These are phyloP conservation scores for Aegotheles bennettii DNA, from an alignment of 2,113 vertebrate genomes.

Conservation along the genomic window DNA sequence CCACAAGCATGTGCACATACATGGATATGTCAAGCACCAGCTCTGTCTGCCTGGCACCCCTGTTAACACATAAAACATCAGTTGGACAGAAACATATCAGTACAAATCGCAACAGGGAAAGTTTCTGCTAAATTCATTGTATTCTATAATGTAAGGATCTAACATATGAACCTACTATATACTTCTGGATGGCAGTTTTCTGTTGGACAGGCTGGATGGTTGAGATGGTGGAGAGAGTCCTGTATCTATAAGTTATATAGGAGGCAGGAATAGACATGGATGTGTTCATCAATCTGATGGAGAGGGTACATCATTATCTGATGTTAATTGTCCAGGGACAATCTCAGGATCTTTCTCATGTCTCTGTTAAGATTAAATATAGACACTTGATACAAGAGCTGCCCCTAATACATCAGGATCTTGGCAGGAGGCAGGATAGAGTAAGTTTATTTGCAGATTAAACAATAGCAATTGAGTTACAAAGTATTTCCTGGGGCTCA, in stretches of 20 bases:
- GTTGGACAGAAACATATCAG: neutral
- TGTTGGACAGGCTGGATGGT: neutral
- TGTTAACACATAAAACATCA: neutral
- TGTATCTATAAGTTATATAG: neutral
- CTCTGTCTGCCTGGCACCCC: rapidly evolving
- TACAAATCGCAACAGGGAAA: neutral
- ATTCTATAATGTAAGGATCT: neutral
- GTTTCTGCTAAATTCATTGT: neutral
- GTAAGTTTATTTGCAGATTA: conserved; percentile 1
- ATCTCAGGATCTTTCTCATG: neutral
- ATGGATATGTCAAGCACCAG: rapidly evolving
- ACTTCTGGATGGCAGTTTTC: neutral
- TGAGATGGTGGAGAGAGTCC: neutral
- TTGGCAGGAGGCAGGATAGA: neutral
- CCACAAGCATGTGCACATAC: rapidly evolving
- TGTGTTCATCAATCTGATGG: rapidly evolving
- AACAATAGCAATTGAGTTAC: conserved; percentile 12
- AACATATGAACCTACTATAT: neutral
- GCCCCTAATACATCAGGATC: neutral
- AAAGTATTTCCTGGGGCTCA: conserved; percentile 4
- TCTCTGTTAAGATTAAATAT: neutral
- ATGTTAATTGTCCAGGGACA: neutral
- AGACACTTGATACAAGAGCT: neutral
- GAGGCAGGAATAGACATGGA: neutral
- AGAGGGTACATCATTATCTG: neutral